Conservation (phyloP, 2,113 vertebrate genomes). For the Microcebus tavaratra region DNA sequence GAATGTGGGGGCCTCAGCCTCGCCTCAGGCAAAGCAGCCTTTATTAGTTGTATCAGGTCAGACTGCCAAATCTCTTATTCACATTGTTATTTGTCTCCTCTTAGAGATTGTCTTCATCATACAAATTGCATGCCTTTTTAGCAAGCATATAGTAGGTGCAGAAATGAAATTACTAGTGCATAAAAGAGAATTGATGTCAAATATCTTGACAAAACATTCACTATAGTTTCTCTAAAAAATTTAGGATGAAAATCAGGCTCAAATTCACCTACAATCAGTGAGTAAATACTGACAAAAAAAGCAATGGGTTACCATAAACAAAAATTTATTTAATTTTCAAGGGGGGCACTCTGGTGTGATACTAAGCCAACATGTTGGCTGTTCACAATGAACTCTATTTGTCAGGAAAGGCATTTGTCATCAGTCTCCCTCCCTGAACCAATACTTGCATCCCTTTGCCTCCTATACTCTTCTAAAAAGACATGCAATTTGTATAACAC, state of each 20-base stretch:
- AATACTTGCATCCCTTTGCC: background rate
- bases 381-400: background rate
- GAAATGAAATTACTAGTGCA: background rate
- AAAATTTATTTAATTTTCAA: background rate
- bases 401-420: constrained; percentile 15
- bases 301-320: background rate
- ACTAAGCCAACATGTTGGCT: background rate
- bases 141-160: background rate
- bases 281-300: background rate
- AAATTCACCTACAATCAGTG: background rate
- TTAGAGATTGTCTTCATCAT: background rate
- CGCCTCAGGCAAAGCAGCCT: background rate
- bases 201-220: constrained; percentile 24
- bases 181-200: background rate
- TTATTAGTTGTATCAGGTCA: background rate
- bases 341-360: background rate
- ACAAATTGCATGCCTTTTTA: background rate
- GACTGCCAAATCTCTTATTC: background rate
- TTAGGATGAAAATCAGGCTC: background rate
- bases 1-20: background rate
- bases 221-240: background rate
- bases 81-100: background rate
- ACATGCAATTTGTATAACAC: background rate
- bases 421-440: background rate
- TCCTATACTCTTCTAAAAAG: background rate